Base-by-base conservation (phyloP, 2,113 vertebrate species). In the Ascaphus truei region DNA sequence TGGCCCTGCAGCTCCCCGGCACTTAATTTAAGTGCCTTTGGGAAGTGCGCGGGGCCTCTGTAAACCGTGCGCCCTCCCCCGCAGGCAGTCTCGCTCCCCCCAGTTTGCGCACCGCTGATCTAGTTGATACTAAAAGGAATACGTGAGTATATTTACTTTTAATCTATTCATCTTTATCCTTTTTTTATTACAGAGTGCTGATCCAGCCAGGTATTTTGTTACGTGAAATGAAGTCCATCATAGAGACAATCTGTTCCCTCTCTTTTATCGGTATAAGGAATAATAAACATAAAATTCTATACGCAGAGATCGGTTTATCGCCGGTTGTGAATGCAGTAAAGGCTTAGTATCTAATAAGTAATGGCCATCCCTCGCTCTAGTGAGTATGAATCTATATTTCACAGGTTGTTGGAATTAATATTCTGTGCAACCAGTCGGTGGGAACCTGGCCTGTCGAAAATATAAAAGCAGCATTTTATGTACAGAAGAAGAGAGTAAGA, bases 221-320 rank as follows among this genome's bases (percentile, higher is more conserved):
- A n/a, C n/a, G n/a, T n/a, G n/a, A n/a, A n/a, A 58, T 37, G 56
- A 58, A 58, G 56, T 58, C 56, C 34, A 58, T 58, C 56, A 58
- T 5, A 45, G 34, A 34, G 56, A 39, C 56, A 58, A 58, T 58
- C 34, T 39, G 33, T 37, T 58, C 20, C 33, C 9, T 15, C 9
- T 15, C 27, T 58, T 58, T 58, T 58, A 58, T 58, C 25, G 20
- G 34, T n/a, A 23, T 39, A 23, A 25, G 56, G 39, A 58, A 58
- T 58, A 25, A 58, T 58, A 39, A 58, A 58, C 30, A 36, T 58
- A 58, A 58, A 58, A 58, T 58, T 37, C 18, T 58, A 10, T 13
- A 25, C 22, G 31, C 27, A 30, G 30, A 58, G 30, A 58, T 58
- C 34, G 23, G 56, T 34, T 58, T 58, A 26, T 39, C 33, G 25